Percentiles rank a stretch among this genome's conserved stretches.
Evolutionary conservation across 1,140 invertebrate genomes (phyloP).

Genomic region (Drosophila baimaii): DNA sequence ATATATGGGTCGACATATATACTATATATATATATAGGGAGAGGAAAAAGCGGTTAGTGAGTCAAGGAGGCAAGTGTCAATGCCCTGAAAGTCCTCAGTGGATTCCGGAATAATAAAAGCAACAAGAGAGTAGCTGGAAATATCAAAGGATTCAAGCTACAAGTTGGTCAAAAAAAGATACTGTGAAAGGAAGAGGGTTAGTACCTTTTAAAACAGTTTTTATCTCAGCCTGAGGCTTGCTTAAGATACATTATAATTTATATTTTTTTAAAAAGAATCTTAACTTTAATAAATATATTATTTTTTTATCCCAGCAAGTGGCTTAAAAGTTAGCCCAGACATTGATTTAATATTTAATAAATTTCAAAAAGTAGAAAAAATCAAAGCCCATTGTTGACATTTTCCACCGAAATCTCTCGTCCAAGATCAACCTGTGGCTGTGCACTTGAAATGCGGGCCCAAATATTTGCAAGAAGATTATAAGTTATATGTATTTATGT

Average conservation of each 20-base stretch:
- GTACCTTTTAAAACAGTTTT: too few relatives aligned
- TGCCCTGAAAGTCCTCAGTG: too few relatives aligned
- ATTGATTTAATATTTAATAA: not conserved
- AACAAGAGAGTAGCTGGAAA: too few relatives aligned
- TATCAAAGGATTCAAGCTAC: not conserved
- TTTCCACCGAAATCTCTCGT: conserved; percentile 5
- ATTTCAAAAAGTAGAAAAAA: not conserved
- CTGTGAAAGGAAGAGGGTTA: too few relatives aligned
- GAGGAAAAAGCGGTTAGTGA: conserved; percentile 17
- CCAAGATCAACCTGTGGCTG: conserved; percentile 31
- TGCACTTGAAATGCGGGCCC: conserved; percentile 31
- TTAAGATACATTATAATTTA: too few relatives aligned
- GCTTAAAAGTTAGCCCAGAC: not conserved
- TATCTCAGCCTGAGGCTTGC: too few relatives aligned
- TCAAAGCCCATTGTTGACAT: conserved; percentile 3
- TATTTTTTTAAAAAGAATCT: too few relatives aligned
- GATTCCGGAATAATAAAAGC: not conserved
- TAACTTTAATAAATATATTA: too few relatives aligned
- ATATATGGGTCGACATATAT: conserved; percentile 1
- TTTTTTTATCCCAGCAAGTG: too few relatives aligned
- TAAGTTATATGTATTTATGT: conserved; percentile 26
- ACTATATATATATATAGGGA: too few relatives aligned
- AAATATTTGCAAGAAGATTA: conserved; percentile 49
- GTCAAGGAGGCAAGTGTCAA: not conserved
- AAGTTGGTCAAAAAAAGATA: too few relatives aligned